Percentiles rank a stretch among this genome's conserved stretches.
Conservation (phyloP, 2,113 vertebrate genomes). For the Corythaixoides concolor region DNA sequence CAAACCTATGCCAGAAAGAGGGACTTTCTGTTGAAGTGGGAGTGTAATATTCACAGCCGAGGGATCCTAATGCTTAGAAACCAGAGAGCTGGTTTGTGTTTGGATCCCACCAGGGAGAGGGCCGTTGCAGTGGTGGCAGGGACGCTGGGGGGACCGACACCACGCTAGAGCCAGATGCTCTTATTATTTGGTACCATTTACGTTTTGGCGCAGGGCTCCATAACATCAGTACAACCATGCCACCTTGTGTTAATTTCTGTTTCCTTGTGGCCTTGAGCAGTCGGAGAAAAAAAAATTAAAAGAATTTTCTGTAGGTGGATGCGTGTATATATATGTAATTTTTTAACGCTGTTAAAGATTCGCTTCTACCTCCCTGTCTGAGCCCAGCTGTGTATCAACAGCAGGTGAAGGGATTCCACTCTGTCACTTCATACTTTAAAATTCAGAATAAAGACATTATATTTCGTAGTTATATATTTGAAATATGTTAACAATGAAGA, state of each 20-base stretch:
- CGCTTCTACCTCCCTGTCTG: neutral
- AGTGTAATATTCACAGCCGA: neutral
- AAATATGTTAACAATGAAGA: neutral
- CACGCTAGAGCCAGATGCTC: neutral
- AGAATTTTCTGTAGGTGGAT: neutral
- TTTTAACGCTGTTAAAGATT: neutral
- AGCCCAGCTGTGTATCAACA: neutral
- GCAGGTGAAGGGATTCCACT: neutral
- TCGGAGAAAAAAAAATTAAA: neutral
- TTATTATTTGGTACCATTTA: neutral
- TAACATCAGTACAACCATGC: neutral
- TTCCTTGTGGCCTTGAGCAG: neutral
- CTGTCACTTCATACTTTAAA: neutral
- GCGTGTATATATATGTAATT: fast-evolving
- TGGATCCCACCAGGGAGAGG: neutral
- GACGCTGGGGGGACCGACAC: too few relatives aligned
- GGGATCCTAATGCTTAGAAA: neutral
- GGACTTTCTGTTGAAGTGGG: neutral
- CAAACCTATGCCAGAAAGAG: neutral
- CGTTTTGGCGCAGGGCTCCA: neutral
- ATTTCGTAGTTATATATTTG: neutral
- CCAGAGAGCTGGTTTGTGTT: neutral
- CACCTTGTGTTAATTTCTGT: conserved; percentile 9
- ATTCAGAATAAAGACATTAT: neutral
- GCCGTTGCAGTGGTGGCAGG: neutral